phyloP scores from a whole-genome alignment of 2,113 vertebrate species.

The Syngnathus floridae region DNA sequence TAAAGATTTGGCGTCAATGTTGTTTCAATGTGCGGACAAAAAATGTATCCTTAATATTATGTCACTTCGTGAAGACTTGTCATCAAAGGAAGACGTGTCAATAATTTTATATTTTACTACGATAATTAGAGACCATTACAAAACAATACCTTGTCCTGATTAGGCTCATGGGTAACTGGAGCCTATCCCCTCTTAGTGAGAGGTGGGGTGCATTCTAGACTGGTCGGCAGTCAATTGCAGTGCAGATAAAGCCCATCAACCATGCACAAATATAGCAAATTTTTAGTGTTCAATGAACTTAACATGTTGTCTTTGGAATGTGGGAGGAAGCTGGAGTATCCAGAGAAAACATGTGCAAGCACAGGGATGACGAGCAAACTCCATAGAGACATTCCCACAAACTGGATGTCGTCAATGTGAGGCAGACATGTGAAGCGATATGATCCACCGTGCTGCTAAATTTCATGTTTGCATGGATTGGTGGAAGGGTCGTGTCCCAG shows the following conservation, averaged over 20 bases:
- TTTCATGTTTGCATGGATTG: no score
- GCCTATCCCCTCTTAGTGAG: background rate
- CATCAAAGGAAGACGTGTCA: background rate
- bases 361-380: background rate
- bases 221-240: background rate
- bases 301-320: background rate
- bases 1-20: slow-evolving; percentile 11
- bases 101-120: background rate
- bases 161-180: background rate
- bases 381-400: background rate
- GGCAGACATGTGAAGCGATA: background rate
- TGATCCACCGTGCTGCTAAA: no score
- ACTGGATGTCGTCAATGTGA: background rate
- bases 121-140: background rate
- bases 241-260: background rate
- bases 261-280: background rate
- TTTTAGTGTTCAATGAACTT: background rate
- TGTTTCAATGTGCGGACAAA: slow-evolving; percentile 1
- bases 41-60: slow-evolving; percentile 18
- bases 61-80: slow-evolving; percentile 12
- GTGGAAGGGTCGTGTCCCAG: background rate
- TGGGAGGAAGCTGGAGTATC: background rate
- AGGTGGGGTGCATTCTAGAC: background rate
- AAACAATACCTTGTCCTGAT: background rate
- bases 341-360: background rate